These are phyloP conservation scores for Chlorospingus semifuscus DNA, from an alignment of 2,797 vertebrate genomes.

Conservation along the genomic window DNA sequence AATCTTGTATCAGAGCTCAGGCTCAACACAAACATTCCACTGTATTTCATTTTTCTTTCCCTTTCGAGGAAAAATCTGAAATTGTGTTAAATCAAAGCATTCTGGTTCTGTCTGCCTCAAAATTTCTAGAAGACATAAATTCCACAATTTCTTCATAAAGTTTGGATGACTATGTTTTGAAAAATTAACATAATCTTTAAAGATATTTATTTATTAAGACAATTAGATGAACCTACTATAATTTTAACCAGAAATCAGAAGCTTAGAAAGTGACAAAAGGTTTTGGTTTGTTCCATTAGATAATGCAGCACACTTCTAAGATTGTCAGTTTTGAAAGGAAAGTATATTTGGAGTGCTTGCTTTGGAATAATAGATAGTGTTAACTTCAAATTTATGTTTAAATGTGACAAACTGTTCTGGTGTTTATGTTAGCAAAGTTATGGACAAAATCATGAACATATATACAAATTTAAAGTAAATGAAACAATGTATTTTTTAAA, in stretches of 20 bases:
- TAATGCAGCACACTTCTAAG: background rate
- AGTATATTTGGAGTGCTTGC: background rate
- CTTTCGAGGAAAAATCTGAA: background rate
- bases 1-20: background rate
- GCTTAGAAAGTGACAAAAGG: background rate
- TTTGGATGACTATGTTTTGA: background rate
- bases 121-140: background rate
- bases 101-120: background rate
- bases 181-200: background rate
- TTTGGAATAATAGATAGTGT: background rate
- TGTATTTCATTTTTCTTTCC: background rate
- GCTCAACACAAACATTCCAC: background rate
- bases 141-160: background rate
- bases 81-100: background rate
- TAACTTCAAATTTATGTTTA: background rate
- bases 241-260: background rate
- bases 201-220: background rate
- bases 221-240: background rate
- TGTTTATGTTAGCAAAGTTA: background rate
- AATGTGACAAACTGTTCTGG: background rate
- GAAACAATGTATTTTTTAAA: background rate
- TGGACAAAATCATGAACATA: background rate
- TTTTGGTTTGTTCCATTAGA: background rate
- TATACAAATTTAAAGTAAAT: background rate
- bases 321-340: background rate